A percentile compares a stretch with the other conserved stretches of the same genome.
Conservation (phyloP, 1,140 invertebrate species). For the Eumeta japonica region DNA sequence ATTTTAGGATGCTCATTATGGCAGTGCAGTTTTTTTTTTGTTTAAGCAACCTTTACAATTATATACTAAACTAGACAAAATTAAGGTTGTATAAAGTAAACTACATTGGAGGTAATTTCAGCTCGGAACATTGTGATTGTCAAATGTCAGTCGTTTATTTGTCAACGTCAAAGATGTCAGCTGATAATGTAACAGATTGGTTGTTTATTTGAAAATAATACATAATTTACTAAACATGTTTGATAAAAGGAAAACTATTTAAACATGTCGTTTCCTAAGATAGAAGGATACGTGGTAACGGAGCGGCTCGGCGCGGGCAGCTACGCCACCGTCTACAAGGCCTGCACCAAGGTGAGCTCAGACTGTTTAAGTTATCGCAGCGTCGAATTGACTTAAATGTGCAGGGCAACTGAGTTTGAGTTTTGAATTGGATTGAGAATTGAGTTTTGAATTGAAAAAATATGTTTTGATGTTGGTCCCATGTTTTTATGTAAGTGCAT, state of each 20-base stretch:
- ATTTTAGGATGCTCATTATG: too few relatives aligned
- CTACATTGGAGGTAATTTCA: too few relatives aligned
- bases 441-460: too few relatives aligned
- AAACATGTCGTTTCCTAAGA: conserved; percentile 55
- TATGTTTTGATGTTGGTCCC: neutral
- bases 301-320: conserved; percentile 86
- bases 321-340: conserved; percentile 85
- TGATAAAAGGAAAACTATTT: neutral
- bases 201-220: neutral
- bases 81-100: too few relatives aligned
- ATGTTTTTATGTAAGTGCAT: too few relatives aligned
- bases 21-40: too few relatives aligned
- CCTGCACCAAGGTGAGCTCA: conserved; percentile 72
- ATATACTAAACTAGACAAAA: too few relatives aligned
- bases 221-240: conserved; percentile 1
- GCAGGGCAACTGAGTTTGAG: conserved; percentile 3
- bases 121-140: neutral
- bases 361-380: neutral
- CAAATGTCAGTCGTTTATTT: neutral
- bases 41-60: too few relatives aligned
- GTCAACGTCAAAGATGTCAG: too few relatives aligned
- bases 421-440: neutral
- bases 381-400: conserved; percentile 4
- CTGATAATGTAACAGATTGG: neutral
- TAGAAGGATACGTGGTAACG: conserved; percentile 68